Base-by-base conservation (phyloP, 2,797 vertebrate species). In the Gambelia wislizenii region DNA sequence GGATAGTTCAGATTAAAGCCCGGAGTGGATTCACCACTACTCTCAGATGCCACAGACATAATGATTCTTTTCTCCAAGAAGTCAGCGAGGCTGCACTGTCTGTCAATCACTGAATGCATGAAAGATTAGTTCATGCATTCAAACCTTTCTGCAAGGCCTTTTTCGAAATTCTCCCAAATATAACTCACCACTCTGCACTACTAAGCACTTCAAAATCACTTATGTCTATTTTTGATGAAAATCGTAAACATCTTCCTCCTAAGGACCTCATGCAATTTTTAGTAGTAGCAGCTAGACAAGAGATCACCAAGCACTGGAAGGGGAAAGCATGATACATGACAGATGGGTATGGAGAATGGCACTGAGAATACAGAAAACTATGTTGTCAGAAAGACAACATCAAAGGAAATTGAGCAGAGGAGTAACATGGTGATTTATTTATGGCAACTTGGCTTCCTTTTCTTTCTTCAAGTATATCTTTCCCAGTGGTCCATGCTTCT, bases 251-350 rank as follows among this genome's bases (percentile, higher is more conserved):
- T 27, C 75, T 74, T 74, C 70, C 47, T 76, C 75, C 47, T 76
- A 76, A 76, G 44, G 75, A 47, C n/a, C 75, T 76, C 39, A 76
- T 49, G 44, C 75, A 76, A 76, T 76, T 76, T 76, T 76, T 76
- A 76, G 42, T 30, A 76, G 42, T 47, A 47, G 42, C 42, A 47
- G 42, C 75, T 76, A 76, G 42, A 76, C 42, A 47, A 76, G 44
- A 47, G 42, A 76, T 76, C 27, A 27, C 42, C 44, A 47, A 44
- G 44, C 44, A 76, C 42, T 22, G 16, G 75, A 47, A 47, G 27
- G 30, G 22, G 30, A 47, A 27, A 47, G 42, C 42, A 47, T 27
- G 75, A 47, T 76, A 47, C 42, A 47, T 27, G 42, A 47, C 44
- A 76, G 44, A 47, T 76, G 75, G 42, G 42, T 47, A 76, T 47